Base-by-base conservation (phyloP, 2,888 invertebrate genomes). In the Oligia fasciuncula region DNA sequence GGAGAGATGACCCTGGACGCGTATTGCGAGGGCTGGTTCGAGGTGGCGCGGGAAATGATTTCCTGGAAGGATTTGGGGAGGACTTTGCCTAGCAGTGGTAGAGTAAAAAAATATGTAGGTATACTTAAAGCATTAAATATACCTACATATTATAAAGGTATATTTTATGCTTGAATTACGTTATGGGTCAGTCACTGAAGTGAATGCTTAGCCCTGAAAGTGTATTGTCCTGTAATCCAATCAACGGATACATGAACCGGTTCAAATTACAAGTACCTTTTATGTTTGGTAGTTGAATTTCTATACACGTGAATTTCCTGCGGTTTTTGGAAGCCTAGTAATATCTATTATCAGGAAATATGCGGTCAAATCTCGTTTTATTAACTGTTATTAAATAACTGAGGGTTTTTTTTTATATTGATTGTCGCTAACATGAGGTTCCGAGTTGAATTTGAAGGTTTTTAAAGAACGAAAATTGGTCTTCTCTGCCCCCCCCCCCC, bases 201-300 rank as follows among this genome's bases (percentile, higher is more conserved):
- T 66, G 65, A 73, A 80, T 73, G 49, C 43, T 60, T 73, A 60
- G 23, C 73, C 49, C 65, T 80, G 63, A 80, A 49, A 29, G 40
- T 17, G 72, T 62, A 60, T 40, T 49, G 49, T 46, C 13, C 68
- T 72, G 79, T 71, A 49, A 79, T 71, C 4, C 63, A 60, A 67
- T 68, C 40, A 70, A 54, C 19, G 13, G 63, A 13, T 14, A 79
- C 11, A 35, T 40, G 49, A 70, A 65, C 51, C 4, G 49, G 19
- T 60, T 60, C 14, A 19, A 11, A 35, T 57, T 66, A 54, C 77
- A 19, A 35, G 40, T 23, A 46, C 46, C 3, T 76, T 62, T 11
- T 14, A 60, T 14, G 35, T 43, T 29, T 9, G 23, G 0, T 8
- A 14, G 2, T 54, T 11, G 4, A 29, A 19, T 43, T 74, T 74